Evolutionary conservation across 2,888 invertebrate genomes (phyloP).

Genomic region (Oithona nana): DNA sequence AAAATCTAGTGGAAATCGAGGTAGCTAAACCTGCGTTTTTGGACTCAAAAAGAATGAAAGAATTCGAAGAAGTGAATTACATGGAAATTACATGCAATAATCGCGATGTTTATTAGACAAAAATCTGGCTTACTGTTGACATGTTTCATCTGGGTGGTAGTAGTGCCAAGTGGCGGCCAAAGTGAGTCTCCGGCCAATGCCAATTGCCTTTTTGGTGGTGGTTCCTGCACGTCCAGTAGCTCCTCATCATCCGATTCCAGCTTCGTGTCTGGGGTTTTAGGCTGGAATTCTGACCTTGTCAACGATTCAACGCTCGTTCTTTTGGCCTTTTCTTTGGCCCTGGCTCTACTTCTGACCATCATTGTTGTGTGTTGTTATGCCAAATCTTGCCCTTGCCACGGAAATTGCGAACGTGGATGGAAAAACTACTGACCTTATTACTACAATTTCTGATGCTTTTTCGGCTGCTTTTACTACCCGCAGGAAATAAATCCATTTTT

Average conservation of each 20-base stretch:
- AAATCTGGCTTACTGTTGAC: not conserved
- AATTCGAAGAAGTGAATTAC: no score
- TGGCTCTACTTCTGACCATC: not conserved
- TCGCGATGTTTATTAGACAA: not conserved
- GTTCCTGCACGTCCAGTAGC: not conserved
- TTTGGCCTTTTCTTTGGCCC: not conserved
- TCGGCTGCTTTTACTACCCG: no score
- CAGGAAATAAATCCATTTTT: no score
- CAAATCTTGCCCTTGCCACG: not conserved
- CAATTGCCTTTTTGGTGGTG: not conserved
- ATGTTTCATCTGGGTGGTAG: no score
- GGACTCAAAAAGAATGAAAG: no score
- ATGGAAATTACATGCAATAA: no score
- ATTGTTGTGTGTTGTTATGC: not conserved
- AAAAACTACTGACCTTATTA: not conserved
- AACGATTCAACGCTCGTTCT: not conserved
- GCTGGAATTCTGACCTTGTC: not conserved
- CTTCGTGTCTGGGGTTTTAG: no score
- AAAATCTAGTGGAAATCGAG: no score
- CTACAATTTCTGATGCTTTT: no score
- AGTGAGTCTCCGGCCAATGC: not conserved
- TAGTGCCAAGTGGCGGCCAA: not conserved
- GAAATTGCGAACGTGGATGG: not conserved
- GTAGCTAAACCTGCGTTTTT: no score
- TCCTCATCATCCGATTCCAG: not conserved